Conservation (phyloP, 2,113 vertebrate genomes). For the Orycteropus afer region DNA sequence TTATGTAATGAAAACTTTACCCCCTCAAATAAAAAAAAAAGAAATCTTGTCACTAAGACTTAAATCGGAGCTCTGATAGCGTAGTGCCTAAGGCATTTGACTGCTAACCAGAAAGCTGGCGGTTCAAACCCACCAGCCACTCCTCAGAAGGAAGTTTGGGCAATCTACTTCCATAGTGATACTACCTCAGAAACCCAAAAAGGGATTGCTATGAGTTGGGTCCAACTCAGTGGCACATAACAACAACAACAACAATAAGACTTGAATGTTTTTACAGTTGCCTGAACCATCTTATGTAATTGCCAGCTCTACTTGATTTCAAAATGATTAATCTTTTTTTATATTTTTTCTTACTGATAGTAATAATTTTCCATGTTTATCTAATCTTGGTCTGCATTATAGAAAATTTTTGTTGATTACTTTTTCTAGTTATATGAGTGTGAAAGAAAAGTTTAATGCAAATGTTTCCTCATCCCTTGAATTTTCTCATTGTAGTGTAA, state of each 20-base stretch:
- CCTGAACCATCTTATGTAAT: conserved; percentile 6
- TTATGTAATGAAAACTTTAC: background rate
- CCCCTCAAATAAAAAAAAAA: background rate
- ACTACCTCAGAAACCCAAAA: too few relatives aligned
- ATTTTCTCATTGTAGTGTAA: conserved; percentile 76
- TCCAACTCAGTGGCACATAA: too few relatives aligned
- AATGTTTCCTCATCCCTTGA: conserved; percentile 22
- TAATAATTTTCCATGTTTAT: conserved; percentile 59
- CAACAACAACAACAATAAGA: too few relatives aligned
- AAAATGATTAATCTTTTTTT: background rate
- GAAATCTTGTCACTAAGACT: background rate
- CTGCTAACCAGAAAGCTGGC: too few relatives aligned
- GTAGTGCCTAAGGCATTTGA: too few relatives aligned
- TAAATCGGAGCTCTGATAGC: too few relatives aligned
- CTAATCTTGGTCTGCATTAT: conserved; percentile 77
- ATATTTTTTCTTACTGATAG: background rate
- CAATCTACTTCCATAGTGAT: too few relatives aligned
- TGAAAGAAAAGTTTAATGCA: conserved; percentile 79
- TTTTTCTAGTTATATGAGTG: conserved; percentile 73
- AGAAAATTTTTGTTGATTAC: conserved; percentile 80
- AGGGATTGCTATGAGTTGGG: too few relatives aligned
- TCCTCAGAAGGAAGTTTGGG: too few relatives aligned
- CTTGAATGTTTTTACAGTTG: background rate
- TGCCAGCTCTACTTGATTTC: conserved; percentile 26
- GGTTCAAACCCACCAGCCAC: too few relatives aligned